These are phyloP conservation scores for Rhamphomyia laevipes DNA, from an alignment of 2,888 invertebrate genomes.

Conservation along the genomic window DNA sequence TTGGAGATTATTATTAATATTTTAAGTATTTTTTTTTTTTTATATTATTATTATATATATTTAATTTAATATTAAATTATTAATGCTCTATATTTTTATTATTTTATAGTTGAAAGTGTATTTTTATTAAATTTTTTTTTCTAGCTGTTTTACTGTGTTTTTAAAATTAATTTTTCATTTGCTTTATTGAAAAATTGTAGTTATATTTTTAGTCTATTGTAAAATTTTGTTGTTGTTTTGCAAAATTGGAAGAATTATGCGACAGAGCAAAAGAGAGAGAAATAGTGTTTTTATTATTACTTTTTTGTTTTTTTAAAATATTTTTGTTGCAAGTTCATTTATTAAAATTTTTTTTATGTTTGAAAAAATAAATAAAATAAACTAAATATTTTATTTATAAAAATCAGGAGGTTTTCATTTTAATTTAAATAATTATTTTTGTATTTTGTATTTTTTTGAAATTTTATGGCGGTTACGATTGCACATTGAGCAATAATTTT, in stretches of 20 bases:
- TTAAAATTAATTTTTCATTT: not conserved
- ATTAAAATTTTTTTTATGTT: not conserved
- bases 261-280: too few relatives aligned
- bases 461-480: constrained; percentile 33
- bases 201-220: not conserved
- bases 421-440: constrained; percentile 14
- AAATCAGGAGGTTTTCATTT: not conserved
- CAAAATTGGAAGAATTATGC: not conserved
- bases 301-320: not conserved
- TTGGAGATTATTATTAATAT: constrained; percentile 6
- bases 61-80: not conserved
- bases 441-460: constrained; percentile 7
- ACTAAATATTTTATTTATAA: not conserved
- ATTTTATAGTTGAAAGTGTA: constrained; percentile 1
- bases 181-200: constrained; percentile 2
- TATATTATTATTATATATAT: constrained; percentile 11
- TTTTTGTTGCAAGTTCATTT: not conserved
- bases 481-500: constrained; percentile 52
- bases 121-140: not conserved
- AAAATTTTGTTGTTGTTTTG: not conserved
- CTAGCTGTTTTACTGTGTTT: not conserved
- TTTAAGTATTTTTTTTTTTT: constrained; percentile 10
- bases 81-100: constrained; percentile 18
- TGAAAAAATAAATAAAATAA: not conserved
- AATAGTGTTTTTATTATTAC: not conserved